Evolutionary conservation across 2,797 vertebrate species (phyloP), one percentile per base, ranked within the genome.

Genomic region (Siniperca obscura): DNA sequence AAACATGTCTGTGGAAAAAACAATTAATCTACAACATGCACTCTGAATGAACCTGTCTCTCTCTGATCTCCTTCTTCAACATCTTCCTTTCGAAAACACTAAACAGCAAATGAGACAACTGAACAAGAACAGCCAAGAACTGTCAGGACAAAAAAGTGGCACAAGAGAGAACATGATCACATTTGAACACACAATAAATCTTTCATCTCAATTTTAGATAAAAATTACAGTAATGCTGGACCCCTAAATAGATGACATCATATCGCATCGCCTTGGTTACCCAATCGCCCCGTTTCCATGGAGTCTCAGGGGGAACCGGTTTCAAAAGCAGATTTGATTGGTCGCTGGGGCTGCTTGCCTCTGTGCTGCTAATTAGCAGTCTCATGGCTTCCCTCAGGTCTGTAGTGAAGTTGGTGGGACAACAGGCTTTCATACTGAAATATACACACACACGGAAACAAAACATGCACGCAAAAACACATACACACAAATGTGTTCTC

Each of bases 301-400:
- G 90, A 7, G 71, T 94, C 91, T 92, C 92, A 66, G 64, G 84
- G 87, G 93, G 82, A 78, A 78, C 50, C 0, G 1, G 71, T 93
- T 93, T 89, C 87, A 92, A 93, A 93, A 92, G 91, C 83, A 80
- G 72, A 89, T 90, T 57, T 85, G 79, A 93, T 91, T 93, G 91
- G 93, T 89, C 67, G 75, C 83, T 78, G 90, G 89, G 90, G 84
- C 83, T 70, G 83, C 84, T 87, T 92, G 87, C 89, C 92, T 88
- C 83, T 92, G 91, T 74, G 90, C 87, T 80, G 83, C 91, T 94
- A 95, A 95, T 95, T 94, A 94, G 91, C 84, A 89, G 87, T 83
- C 76, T 83, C 82, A 78, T 88, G 73, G 83, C 81, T 90, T 90
- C 90, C 93, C 91, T 82, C 80, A 69, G 90, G 93, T 94, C 86